Percentiles rank a stretch among this genome's conserved stretches.
Conservation (phyloP, 1,140 invertebrate genomes). For the Macrobrachium rosenbergii region DNA sequence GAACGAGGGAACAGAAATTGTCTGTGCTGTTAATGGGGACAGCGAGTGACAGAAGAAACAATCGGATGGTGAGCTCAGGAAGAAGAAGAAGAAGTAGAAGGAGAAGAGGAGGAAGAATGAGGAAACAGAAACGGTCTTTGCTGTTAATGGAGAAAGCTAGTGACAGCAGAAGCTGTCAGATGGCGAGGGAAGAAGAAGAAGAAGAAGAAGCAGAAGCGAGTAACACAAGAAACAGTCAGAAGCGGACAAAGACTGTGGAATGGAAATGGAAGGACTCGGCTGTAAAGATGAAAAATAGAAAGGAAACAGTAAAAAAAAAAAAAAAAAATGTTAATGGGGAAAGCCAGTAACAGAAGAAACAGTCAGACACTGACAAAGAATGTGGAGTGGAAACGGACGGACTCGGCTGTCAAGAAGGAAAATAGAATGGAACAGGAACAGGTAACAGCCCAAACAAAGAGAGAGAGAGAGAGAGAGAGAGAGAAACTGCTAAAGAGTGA, state of each 20-base stretch:
- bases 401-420: background rate
- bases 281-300: background rate
- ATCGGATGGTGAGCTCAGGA: too few species aligned
- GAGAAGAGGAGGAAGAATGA: too few species aligned
- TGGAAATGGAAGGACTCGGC: too few species aligned
- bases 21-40: background rate
- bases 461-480: background rate
- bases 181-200: too few species aligned
- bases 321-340: too few species aligned
- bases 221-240: background rate
- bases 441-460: background rate
- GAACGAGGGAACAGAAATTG: too few species aligned
- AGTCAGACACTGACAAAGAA: background rate
- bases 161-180: background rate
- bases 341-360: background rate
- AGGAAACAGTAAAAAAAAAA: too few species aligned
- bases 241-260: background rate
- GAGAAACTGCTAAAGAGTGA: background rate
- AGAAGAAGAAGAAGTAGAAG: too few species aligned
- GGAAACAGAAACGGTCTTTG: background rate
- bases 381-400: too few species aligned
- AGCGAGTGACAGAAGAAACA: too few species aligned
- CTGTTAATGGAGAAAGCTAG: slow-evolving; percentile 1
- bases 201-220: too few species aligned
- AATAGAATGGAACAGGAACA: background rate